A percentile compares a stretch with the other conserved stretches of the same genome.
These are phyloP conservation scores for Lysandra bellargus DNA, from an alignment of 2,888 invertebrate species.

Conservation along the genomic window DNA sequence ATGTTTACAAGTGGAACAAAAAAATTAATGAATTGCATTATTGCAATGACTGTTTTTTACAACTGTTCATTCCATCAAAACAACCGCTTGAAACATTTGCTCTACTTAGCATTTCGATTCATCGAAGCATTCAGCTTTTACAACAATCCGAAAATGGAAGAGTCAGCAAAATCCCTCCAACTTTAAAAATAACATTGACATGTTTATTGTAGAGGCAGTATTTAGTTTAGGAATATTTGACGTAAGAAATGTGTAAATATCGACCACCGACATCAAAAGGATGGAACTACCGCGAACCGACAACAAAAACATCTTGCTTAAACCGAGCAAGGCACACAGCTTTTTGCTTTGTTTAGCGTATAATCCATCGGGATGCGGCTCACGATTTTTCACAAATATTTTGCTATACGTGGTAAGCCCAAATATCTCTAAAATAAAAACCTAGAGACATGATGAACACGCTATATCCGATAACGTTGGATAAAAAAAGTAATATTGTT, in stretches of 20 bases:
- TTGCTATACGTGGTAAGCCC: constrained; percentile 27
- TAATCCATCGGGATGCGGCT: constrained; percentile 36
- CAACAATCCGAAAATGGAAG: background rate
- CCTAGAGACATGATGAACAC: too few relatives aligned
- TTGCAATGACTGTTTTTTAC: background rate
- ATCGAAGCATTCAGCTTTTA: background rate
- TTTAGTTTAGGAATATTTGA: constrained; percentile 17
- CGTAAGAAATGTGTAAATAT: constrained; percentile 27
- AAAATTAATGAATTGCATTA: background rate
- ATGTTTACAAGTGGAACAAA: background rate
- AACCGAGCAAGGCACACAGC: constrained; percentile 35
- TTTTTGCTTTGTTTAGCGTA: constrained; percentile 35
- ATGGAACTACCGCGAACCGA: constrained; percentile 34
- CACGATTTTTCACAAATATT: constrained; percentile 37
- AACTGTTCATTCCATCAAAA: background rate
- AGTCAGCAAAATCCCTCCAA: background rate
- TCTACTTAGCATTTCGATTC: background rate
- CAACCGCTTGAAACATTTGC: background rate
- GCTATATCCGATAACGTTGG: too few relatives aligned
- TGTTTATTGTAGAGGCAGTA: background rate
- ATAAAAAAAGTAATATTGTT: too few relatives aligned
- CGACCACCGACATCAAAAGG: constrained; percentile 33
- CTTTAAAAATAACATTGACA: background rate
- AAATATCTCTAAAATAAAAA: constrained; percentile 3
- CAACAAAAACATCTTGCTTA: constrained; percentile 35